phyloP scores from a whole-genome alignment of 2,113 vertebrate species.

The Tinamus guttatus region DNA sequence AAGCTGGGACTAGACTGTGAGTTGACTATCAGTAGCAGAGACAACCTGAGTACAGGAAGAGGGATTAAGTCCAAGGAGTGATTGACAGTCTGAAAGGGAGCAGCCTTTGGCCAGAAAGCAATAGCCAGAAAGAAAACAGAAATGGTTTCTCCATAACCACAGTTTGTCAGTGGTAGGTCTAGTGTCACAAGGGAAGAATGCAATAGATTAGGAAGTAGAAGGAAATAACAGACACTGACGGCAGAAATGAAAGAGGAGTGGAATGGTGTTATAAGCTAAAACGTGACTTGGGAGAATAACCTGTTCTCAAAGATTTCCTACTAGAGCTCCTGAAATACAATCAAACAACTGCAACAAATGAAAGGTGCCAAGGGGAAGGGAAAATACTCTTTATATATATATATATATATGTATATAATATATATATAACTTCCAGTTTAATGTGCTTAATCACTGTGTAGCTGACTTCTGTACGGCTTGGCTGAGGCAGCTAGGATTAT shows the following conservation, averaged over 20 bases:
- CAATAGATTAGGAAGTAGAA: neutral
- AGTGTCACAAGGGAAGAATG: neutral
- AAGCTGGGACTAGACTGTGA: neutral
- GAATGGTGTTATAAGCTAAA: neutral
- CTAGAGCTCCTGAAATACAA: neutral
- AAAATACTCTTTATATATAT: neutral
- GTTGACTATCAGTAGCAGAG: neutral
- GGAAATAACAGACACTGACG: neutral
- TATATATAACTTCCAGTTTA: neutral
- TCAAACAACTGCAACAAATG: constrained; percentile 2
- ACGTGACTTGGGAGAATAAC: neutral
- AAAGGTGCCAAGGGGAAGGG: neutral
- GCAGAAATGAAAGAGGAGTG: neutral
- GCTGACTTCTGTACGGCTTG: constrained; percentile 17
- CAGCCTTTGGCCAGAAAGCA: neutral
- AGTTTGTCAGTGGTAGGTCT: neutral
- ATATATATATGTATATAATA: no score
- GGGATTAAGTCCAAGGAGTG: neutral
- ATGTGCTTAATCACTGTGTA: neutral
- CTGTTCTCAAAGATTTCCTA: neutral
- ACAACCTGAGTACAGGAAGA: neutral
- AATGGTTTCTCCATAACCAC: neutral
- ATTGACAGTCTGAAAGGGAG: neutral
- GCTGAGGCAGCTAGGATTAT: neutral
- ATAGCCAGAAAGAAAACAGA: neutral